Evolutionary conservation across 2,888 invertebrate genomes (phyloP).

Genomic region (Rhagium mordax): DNA sequence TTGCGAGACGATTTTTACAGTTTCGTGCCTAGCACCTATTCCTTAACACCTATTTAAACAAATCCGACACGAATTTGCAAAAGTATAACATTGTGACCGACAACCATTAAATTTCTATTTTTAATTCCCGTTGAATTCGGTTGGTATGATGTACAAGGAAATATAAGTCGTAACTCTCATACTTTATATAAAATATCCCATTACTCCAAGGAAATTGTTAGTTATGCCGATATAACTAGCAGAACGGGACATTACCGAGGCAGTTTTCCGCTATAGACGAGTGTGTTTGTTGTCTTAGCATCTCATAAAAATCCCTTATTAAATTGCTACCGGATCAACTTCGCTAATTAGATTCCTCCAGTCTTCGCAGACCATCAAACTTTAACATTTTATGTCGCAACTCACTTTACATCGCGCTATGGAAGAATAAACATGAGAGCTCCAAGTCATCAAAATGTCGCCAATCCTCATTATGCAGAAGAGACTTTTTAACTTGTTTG

Average conservation of each 20-base stretch:
- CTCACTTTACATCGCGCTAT: constrained; percentile 6
- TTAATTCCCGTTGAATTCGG: not conserved
- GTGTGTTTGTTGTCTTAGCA: not conserved
- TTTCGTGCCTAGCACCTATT: too few species aligned
- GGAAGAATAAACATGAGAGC: not conserved
- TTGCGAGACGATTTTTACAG: not conserved
- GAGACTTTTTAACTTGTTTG: constrained; percentile 14
- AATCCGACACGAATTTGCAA: too few species aligned
- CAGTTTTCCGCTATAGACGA: not conserved
- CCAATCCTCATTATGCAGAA: constrained; percentile 11
- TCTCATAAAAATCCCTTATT: constrained; percentile 34
- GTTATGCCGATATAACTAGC: not conserved
- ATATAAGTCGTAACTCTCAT: not conserved
- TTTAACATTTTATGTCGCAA: constrained; percentile 41
- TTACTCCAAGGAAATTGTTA: not conserved
- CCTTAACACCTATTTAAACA: too few species aligned
- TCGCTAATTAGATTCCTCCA: constrained; percentile 30
- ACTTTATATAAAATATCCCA: not conserved
- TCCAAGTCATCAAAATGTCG: constrained; percentile 17
- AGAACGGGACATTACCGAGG: not conserved
- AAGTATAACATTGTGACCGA: not conserved
- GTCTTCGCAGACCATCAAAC: constrained; percentile 42
- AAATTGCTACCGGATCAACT: constrained; percentile 24
- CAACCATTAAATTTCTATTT: not conserved
- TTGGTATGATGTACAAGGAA: not conserved